Conservation (phyloP, 2,888 invertebrate species). For the Mesoligia furuncula region DNA sequence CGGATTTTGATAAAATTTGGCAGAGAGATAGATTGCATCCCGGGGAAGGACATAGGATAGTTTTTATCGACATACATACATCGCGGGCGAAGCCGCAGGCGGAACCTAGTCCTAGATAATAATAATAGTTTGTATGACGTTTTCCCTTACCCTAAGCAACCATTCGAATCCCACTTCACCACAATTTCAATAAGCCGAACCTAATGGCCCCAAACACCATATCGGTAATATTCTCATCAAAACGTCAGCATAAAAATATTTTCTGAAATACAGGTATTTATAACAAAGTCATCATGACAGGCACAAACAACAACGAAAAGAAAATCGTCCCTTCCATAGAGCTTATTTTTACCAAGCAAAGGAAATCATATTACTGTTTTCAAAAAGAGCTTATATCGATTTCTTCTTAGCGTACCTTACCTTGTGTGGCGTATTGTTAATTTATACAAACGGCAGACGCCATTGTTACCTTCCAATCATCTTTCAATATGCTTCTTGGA, state of each 20-base stretch:
- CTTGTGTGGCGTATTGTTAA: constrained; percentile 66
- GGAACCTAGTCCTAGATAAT: background rate
- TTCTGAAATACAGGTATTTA: constrained; percentile 21
- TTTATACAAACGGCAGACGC: constrained; percentile 66
- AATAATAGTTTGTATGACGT: no score
- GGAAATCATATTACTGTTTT: constrained; percentile 69
- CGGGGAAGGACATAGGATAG: no score
- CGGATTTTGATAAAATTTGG: no score
- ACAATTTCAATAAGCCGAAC: constrained; percentile 48
- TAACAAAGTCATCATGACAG: constrained; percentile 49
- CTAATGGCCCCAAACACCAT: constrained; percentile 26
- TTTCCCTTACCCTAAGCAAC: background rate
- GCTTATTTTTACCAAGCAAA: constrained; percentile 62
- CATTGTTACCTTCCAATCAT: constrained; percentile 67
- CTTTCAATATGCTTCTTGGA: constrained; percentile 51
- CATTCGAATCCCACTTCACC: constrained; percentile 11
- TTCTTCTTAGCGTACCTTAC: constrained; percentile 67
- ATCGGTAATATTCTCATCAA: constrained; percentile 40
- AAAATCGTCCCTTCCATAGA: constrained; percentile 51
- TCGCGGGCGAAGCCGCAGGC: no score
- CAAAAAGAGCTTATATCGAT: constrained; percentile 75
- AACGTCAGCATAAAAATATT: constrained; percentile 39
- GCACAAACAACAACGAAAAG: constrained; percentile 41
- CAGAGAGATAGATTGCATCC: no score
- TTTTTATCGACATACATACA: no score